phyloP scores from a whole-genome alignment of 2,888 invertebrate species.

The Acanthosepion lycidas region DNA sequence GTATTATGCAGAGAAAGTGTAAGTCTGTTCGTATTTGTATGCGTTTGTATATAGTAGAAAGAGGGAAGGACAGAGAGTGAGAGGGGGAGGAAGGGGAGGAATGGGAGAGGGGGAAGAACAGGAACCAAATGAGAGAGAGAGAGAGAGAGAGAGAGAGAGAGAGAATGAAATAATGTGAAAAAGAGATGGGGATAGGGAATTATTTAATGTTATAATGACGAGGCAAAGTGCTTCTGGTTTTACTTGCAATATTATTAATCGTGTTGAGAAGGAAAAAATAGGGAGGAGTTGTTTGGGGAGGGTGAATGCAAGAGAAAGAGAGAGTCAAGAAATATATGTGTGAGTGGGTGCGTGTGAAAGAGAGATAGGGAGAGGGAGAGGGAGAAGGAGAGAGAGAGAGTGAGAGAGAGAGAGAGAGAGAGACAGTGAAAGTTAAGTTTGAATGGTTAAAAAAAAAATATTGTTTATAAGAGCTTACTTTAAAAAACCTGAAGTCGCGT shows the following conservation, averaged over 20 bases:
- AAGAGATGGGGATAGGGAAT: background rate
- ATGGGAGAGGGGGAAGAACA: background rate
- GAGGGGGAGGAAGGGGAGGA: background rate
- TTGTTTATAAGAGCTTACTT: too few species aligned
- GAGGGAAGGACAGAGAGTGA: background rate
- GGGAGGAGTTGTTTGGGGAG: background rate
- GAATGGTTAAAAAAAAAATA: too few species aligned
- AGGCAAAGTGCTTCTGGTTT: constrained; percentile 7
- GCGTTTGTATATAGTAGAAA: background rate
- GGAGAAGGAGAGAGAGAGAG: too few species aligned
- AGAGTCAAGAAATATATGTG: too few species aligned
- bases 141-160: background rate
- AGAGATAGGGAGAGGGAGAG: too few species aligned
- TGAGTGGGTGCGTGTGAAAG: too few species aligned
- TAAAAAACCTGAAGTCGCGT: too few species aligned
- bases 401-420: too few species aligned
- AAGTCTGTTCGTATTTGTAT: background rate
- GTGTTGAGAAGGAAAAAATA: background rate
- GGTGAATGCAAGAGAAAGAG: too few species aligned
- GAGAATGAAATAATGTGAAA: background rate
- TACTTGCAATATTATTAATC: background rate
- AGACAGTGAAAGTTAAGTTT: too few species aligned
- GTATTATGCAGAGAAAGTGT: background rate
- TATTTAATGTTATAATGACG: background rate
- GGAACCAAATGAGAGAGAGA: background rate